These are phyloP conservation scores for Unio pictorum DNA, from an alignment of 2,888 invertebrate species.

Conservation along the genomic window DNA sequence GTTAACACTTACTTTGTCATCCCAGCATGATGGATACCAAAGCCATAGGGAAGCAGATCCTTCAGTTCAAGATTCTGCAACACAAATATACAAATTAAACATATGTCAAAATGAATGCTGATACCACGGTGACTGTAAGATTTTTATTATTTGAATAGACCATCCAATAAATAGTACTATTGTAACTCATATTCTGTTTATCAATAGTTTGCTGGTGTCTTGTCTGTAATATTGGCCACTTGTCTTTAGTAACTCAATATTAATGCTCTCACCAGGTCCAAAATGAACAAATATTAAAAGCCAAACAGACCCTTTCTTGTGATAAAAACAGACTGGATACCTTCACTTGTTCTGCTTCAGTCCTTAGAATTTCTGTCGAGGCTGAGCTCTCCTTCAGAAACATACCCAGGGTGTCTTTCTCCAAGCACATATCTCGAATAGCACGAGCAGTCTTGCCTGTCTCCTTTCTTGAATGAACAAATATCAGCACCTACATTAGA, in stretches of 20 bases:
- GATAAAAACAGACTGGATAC: conserved; percentile 40
- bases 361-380: conserved; percentile 95
- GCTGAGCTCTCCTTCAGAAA: conserved; percentile 97
- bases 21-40: conserved; percentile 99
- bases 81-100: background rate
- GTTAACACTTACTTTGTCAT: conserved; percentile 81
- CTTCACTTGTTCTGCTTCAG: conserved; percentile 97
- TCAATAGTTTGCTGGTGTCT: no score
- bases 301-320: no score
- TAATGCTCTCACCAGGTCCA: no score
- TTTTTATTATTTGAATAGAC: no score
- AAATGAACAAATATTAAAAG: no score
- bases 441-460: conserved; percentile 97
- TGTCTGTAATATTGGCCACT: no score
- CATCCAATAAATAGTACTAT: no score
- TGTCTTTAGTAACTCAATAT: no score
- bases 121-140: no score
- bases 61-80: conserved; percentile 89
- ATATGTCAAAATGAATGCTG: background rate
- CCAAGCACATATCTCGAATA: conserved; percentile 96
- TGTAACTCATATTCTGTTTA: no score
- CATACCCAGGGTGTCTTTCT: conserved; percentile 96
- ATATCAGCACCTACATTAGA: conserved; percentile 81
- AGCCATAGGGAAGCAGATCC: conserved; percentile 97
- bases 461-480: conserved; percentile 99